Conservation (phyloP, 1,140 invertebrate genomes). For the Arion vulgaris region DNA sequence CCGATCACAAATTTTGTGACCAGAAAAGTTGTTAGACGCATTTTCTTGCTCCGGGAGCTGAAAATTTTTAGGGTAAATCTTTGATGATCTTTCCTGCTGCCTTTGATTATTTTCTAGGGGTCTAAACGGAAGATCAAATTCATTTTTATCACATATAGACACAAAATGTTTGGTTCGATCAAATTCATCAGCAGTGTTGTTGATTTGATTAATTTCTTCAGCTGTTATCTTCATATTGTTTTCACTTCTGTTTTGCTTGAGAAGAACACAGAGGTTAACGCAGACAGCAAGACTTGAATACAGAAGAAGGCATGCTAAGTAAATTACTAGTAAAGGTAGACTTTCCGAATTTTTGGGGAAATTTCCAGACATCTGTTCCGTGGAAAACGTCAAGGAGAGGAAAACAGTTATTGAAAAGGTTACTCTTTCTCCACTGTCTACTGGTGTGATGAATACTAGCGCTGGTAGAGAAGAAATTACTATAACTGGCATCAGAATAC, state of each 20-base stretch:
- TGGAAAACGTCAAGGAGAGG: slow-evolving; percentile 76
- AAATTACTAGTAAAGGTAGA: neutral
- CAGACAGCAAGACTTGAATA: neutral
- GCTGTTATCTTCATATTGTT: neutral
- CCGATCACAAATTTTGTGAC: neutral
- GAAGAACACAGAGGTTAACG: neutral
- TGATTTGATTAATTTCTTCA: neutral
- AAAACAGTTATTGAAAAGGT: slow-evolving; percentile 76
- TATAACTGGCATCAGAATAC: slow-evolving; percentile 76
- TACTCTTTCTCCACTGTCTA: slow-evolving; percentile 76
- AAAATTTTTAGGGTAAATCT: neutral
- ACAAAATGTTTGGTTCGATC: neutral
- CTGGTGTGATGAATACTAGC: slow-evolving; percentile 76
- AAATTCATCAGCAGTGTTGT: neutral
- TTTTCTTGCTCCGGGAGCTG: neutral
- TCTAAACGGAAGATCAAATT: neutral
- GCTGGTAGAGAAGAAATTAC: slow-evolving; percentile 75
- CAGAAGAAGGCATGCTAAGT: neutral
- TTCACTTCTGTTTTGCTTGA: neutral
- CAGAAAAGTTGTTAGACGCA: neutral
- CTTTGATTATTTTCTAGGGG: neutral
- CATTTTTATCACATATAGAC: neutral
- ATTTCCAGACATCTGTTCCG: slow-evolving; percentile 75
- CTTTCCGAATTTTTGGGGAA: slow-evolving; percentile 74
- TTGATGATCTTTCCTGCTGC: neutral